Conservation (phyloP, 2,888 invertebrate species). For the Heliconius charithonia region DNA sequence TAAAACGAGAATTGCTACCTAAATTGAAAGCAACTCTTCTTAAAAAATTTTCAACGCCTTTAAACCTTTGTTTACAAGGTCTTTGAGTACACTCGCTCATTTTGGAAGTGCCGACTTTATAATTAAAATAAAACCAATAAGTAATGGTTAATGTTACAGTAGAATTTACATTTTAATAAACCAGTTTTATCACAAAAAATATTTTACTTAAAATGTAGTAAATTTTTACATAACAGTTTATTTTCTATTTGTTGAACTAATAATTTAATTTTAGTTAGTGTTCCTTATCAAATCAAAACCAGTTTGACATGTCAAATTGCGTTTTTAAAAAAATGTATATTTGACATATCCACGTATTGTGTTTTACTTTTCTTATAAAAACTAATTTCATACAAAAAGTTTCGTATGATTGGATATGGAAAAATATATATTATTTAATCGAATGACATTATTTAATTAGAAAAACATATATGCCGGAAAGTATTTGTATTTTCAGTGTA, state of each 20-base stretch:
- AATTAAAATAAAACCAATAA: neutral
- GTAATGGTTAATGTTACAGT: too few relatives aligned
- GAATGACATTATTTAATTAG: too few relatives aligned
- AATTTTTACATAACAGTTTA: neutral
- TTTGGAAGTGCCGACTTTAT: neutral
- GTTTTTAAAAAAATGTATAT: too few relatives aligned
- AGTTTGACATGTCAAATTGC: neutral
- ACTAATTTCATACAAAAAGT: slow-evolving; percentile 1
- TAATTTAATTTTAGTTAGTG: slow-evolving; percentile 32
- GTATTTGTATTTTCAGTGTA: too few relatives aligned
- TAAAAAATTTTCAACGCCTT: slow-evolving; percentile 73
- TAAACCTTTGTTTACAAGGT: slow-evolving; percentile 61
- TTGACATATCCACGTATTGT: neutral
- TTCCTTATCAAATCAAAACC: slow-evolving; percentile 11
- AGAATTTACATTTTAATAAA: neutral
- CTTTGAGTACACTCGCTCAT: slow-evolving; percentile 53
- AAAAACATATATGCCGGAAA: too few relatives aligned
- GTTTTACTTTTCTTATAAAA: neutral
- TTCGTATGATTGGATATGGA: neutral
- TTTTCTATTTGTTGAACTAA: slow-evolving; percentile 4
- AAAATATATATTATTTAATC: neutral
- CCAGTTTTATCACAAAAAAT: neutral
- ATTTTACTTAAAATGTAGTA: neutral
- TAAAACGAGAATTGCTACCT: slow-evolving; percentile 51
- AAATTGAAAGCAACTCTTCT: slow-evolving; percentile 71